Evolutionary conservation across 2,113 vertebrate species (phyloP), one percentile per base, ranked within the genome.

Genomic region (Promerops cafer): DNA sequence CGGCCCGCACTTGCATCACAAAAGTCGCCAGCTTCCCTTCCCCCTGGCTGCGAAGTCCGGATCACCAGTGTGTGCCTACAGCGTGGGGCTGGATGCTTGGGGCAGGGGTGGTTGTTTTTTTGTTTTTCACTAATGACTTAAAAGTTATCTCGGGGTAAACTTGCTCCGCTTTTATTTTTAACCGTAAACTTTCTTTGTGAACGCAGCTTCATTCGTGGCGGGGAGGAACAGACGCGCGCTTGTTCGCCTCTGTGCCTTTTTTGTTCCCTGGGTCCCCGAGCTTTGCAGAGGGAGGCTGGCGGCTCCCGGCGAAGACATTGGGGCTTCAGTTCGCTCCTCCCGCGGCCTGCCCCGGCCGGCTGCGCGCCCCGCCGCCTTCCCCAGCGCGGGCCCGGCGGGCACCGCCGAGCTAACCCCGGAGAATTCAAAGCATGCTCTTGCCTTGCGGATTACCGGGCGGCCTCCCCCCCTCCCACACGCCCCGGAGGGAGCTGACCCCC

Each of bases 401-500:
- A 90, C 37, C 11, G 53, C 83, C 23, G 50, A 52, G 77, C 77
- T 65, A 75, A 77, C 52, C 66, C 84, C 52, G 77, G 49, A 85
- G 85, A 70, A 90, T 87, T 86, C 93, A 89, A 86, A 87, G 92
- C 82, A 64, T 75, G 74, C 80, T 82, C 63, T 85, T 23, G 94
- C 77, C 64, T 91, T 33, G 79, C 40, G n/a, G 90, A 91, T 93
- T 89, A 89, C 81, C 42, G 80, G 37, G 76, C 83, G 31, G 74
- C 86, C 84, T 69, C 49, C 52, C 74, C 59, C 66, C 44, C 52
- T 44, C 52, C 49, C 81, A 78, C 89, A 75, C 56, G 16, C 89
- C 91, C 97, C 95, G 76, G 82, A n/a, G 85, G 97, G 98, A 98
- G 89, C 90, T 98, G 98, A 98, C 98, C 97, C 83, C 11, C 66